These are phyloP conservation scores for Dryobota labecula DNA, from an alignment of 2,888 invertebrate species.

Conservation along the genomic window DNA sequence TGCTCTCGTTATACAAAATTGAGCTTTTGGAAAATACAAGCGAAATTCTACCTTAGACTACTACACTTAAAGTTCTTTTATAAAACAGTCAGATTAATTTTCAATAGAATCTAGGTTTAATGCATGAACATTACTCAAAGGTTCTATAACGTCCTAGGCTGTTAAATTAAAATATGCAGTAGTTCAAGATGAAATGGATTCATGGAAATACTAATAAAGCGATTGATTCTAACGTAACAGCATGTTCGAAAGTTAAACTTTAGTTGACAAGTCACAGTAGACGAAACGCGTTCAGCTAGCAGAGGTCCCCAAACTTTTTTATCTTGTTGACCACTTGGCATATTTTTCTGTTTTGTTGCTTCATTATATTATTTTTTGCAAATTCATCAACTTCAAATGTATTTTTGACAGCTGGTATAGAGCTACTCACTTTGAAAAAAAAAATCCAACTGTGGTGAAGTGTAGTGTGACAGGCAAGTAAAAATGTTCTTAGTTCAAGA, in stretches of 20 bases:
- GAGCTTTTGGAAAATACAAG: not conserved
- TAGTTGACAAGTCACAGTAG: too few relatives aligned
- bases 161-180: conserved; percentile 12
- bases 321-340: too few relatives aligned
- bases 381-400: too few relatives aligned
- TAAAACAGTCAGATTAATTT: not conserved
- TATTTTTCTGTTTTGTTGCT: too few relatives aligned
- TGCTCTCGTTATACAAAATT: not conserved
- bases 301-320: too few relatives aligned
- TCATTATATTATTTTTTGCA: too few relatives aligned
- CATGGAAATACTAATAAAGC: not conserved
- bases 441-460: too few relatives aligned
- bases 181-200: not conserved
- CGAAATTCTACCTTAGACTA: conserved; percentile 17
- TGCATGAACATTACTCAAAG: conserved; percentile 11
- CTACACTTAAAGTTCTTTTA: not conserved
- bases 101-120: not conserved
- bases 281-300: not conserved
- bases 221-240: not conserved
- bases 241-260: not conserved
- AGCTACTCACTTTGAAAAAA: too few relatives aligned
- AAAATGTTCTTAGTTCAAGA: too few relatives aligned
- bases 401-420: too few relatives aligned
- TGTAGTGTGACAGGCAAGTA: too few relatives aligned
- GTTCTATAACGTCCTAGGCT: not conserved